Evolutionary conservation across 1,140 invertebrate species (phyloP), one percentile per base, ranked within the genome.

Genomic region (Asobara japonica): DNA sequence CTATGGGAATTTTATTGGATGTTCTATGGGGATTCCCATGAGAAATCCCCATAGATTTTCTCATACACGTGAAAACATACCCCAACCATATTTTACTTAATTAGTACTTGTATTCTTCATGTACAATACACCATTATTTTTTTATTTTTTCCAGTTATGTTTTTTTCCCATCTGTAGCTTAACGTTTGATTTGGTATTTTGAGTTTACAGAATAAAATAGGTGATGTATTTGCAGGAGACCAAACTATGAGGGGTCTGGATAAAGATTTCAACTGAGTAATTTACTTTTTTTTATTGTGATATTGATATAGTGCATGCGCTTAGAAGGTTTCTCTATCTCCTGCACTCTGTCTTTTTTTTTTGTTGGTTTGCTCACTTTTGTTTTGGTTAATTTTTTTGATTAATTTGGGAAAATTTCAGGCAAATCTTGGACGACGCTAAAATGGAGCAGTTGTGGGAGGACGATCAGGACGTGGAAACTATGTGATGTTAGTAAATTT

Each of bases 391-490:
- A 60, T 10, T 30, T 22, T 8, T 16, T 56, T 20, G 22, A 68
- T 68, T 68, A 29, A 29, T 31, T 68, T 20, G 8, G 41, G 31
- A 56, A 22, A 36, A 22, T 69, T 69, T 61, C 51, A 69, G 67
- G 25, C 56, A 56, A 69, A 69, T 69, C 36, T 31, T 69, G 13
- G 51, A 69, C 36, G 67, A 69, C 33, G 67, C 67, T 38, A 69
- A 69, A 22, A 45, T 45, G 67, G 67, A 69, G 18, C 67, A 69
- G 3, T 22, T 69, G 16, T 69, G 67, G 67, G 67, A 69, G 27
- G 67, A 69, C 22, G 51, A 41, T 61, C 67, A 61, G 10, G 67
- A 69, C n/a, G 18, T 61, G 22, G 67, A 69, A 61, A 38, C 33
- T 18, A 38, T 62, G 51, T 69, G 51, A 56, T 33, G 62, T 20